Evolutionary conservation across 1,140 invertebrate species (phyloP).

Genomic region (Euura lappo): DNA sequence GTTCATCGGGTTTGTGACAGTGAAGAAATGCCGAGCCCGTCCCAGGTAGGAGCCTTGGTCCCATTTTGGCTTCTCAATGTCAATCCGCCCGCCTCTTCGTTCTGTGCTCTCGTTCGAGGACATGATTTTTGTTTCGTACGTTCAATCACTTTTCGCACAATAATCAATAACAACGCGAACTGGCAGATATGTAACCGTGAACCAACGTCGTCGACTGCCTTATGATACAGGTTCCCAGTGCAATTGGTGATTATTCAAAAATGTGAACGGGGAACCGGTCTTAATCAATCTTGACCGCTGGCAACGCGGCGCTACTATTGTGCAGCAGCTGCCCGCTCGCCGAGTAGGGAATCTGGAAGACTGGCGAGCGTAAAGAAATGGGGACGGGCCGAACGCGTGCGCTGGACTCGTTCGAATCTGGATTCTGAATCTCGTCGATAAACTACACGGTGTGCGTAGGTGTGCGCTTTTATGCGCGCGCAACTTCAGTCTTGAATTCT

Average conservation of each 20-base stretch:
- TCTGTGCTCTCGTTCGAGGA: neutral
- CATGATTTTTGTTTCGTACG: neutral
- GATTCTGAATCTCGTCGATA: slow-evolving; percentile 5
- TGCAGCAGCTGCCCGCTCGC: neutral
- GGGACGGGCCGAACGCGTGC: neutral
- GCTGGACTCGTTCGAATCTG: slow-evolving; percentile 6
- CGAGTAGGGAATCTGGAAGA: neutral
- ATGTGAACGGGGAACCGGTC: neutral
- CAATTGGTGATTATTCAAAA: neutral
- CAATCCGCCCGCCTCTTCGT: slow-evolving; percentile 50
- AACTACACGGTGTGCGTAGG: neutral
- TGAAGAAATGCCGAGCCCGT: slow-evolving; percentile 88
- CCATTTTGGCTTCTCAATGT: slow-evolving; percentile 85
- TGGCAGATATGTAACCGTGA: neutral
- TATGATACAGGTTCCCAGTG: no score
- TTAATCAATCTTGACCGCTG: neutral
- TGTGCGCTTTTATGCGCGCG: neutral
- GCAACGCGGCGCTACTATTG: neutral
- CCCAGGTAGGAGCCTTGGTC: slow-evolving; percentile 88
- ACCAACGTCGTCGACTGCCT: no score
- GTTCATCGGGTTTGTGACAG: slow-evolving; percentile 90
- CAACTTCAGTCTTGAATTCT: neutral
- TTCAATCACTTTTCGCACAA: neutral
- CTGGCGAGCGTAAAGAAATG: neutral
- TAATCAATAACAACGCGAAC: neutral